A percentile compares a stretch with the other conserved stretches of the same genome.
Conservation (phyloP, 2,797 vertebrate species). For the Hypotaenidia okinawae region DNA sequence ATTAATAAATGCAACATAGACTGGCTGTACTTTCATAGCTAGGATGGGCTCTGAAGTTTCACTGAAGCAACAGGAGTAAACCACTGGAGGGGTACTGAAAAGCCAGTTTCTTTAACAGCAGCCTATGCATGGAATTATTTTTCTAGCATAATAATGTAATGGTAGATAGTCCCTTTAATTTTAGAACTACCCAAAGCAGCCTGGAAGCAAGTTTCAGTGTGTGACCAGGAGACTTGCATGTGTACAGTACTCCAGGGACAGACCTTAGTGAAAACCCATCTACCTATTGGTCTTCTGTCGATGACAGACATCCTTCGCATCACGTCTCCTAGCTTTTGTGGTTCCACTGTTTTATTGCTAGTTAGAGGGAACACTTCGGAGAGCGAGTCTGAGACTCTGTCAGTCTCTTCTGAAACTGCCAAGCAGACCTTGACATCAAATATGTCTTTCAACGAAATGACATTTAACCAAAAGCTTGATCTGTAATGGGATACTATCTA, state of each 20-base stretch:
- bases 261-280: not conserved
- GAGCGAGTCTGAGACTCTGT: not conserved
- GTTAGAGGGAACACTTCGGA: not conserved
- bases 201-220: not conserved
- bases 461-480: conserved; percentile 70
- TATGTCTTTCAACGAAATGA: conserved; percentile 60
- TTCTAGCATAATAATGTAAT: not conserved
- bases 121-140: not conserved
- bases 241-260: not conserved
- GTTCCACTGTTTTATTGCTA: not conserved
- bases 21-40: not conserved
- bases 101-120: not conserved
- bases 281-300: not conserved
- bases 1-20: not conserved
- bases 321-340: not conserved
- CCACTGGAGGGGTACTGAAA: not conserved
- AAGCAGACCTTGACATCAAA: conserved; percentile 33
- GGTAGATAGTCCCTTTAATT: not conserved
- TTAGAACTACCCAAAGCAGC: not conserved
- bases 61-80: not conserved
- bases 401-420: conserved; percentile 8
- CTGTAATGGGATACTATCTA: conserved; percentile 61
- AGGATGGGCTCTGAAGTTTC: not conserved
- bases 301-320: not conserved
- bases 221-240: not conserved